A percentile compares a stretch with the other conserved stretches of the same genome.
Conservation (phyloP, 2,113 vertebrate species). For the Platysteira castanea region DNA sequence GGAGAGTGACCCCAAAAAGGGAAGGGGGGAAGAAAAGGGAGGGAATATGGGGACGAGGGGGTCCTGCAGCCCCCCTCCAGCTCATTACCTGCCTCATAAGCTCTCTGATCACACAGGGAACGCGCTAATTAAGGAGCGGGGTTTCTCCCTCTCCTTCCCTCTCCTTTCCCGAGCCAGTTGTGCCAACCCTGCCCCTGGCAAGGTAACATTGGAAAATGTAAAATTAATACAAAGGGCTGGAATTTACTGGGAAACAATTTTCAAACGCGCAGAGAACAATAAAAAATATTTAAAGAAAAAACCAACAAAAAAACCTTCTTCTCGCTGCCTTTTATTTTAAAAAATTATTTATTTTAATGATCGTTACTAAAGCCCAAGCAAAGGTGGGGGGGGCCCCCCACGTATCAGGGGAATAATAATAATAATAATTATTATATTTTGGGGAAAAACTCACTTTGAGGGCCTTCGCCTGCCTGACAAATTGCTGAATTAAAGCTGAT, state of each 20-base stretch:
- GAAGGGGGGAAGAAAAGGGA: background rate
- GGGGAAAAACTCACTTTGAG: background rate
- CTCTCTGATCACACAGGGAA: conserved; percentile 55
- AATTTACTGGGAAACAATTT: conserved; percentile 57
- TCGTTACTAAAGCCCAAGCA: conserved; percentile 32
- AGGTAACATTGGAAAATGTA: conserved; percentile 68
- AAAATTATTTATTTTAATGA: conserved; percentile 49
- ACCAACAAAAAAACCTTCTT: background rate
- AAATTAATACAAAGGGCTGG: conserved; percentile 61
- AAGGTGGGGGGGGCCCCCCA: background rate
- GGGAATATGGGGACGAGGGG: too few relatives aligned
- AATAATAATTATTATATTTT: conserved; percentile 16
- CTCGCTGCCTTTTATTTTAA: background rate
- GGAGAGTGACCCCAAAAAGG: background rate
- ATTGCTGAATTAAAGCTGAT: conserved; percentile 57
- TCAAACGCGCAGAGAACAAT: conserved; percentile 15
- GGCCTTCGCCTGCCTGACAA: conserved; percentile 10
- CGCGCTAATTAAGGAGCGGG: conserved; percentile 63
- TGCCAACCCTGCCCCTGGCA: conserved; percentile 72
- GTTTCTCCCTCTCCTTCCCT: conserved; percentile 41
- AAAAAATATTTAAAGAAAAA: background rate
- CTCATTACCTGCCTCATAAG: conserved; percentile 62
- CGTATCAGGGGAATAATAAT: background rate
- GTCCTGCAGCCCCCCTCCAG: background rate
- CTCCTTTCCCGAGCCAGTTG: conserved; percentile 46